Conservation (phyloP, 2,888 invertebrate genomes). For the Rhagonycha lutea region DNA sequence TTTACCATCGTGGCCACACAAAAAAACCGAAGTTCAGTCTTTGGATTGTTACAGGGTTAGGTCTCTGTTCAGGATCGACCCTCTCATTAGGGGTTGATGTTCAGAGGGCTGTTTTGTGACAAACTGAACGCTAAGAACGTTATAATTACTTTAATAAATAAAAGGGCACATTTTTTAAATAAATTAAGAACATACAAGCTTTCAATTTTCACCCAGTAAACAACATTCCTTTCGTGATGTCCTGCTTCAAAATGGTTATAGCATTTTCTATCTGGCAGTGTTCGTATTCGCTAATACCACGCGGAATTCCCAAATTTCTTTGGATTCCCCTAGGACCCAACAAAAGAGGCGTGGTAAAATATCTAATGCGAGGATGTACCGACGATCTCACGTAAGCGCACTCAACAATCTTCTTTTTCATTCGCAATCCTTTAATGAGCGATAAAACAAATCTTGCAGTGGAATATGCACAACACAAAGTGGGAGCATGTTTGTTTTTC, state of each 20-base stretch:
- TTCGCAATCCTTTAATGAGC: conserved; percentile 58
- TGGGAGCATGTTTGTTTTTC: conserved; percentile 62
- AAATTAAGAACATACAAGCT: background rate
- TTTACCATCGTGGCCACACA: too few species aligned
- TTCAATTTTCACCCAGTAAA: background rate
- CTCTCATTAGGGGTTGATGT: too few species aligned
- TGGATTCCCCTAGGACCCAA: conserved; percentile 48
- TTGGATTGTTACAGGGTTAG: too few species aligned
- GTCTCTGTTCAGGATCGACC: too few species aligned
- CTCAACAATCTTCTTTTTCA: conserved; percentile 47
- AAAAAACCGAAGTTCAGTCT: too few species aligned
- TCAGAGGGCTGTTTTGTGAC: too few species aligned
- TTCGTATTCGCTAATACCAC: conserved; percentile 48
- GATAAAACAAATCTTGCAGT: conserved; percentile 65
- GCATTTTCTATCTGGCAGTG: conserved; percentile 48
- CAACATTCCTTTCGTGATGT: conserved; percentile 47
- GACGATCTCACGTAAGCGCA: conserved; percentile 49
- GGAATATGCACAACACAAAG: conserved; percentile 67
- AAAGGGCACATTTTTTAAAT: too few species aligned
- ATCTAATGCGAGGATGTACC: conserved; percentile 45
- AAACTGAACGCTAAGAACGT: too few species aligned
- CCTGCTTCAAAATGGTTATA: conserved; percentile 41
- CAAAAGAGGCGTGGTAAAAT: conserved; percentile 47
- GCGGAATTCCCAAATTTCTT: conserved; percentile 50
- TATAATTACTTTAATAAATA: background rate